phyloP scores from a whole-genome alignment of 2,888 invertebrate species.

The Drosophila dives region DNA sequence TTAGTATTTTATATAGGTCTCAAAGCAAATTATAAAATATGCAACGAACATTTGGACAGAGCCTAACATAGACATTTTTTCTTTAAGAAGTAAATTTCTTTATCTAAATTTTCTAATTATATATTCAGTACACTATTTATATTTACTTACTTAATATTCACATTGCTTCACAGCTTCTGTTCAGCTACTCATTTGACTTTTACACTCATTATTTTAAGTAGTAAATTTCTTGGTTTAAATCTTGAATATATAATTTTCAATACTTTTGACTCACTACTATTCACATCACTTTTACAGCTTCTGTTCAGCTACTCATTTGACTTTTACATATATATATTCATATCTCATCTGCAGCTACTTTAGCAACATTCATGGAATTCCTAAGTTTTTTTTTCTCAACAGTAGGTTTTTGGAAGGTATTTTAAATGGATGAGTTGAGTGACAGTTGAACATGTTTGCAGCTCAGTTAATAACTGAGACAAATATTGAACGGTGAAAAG shows the following conservation, averaged over 20 bases:
- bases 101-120: neutral
- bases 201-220: too few species aligned
- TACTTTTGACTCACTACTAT: neutral
- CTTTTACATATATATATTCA: neutral
- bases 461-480: slow-evolving; percentile 48
- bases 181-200: neutral
- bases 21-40: neutral
- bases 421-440: slow-evolving; percentile 23
- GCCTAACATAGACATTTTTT: too few species aligned
- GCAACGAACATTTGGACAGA: neutral
- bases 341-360: neutral
- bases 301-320: slow-evolving; percentile 2
- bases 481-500: slow-evolving; percentile 40
- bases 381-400: neutral
- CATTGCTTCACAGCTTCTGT: slow-evolving; percentile 14
- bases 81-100: neutral
- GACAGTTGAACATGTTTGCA: slow-evolving; percentile 34
- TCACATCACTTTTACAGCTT: slow-evolving; percentile 5
- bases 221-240: accelerated
- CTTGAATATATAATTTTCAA: neutral
- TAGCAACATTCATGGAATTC: slow-evolving; percentile 8
- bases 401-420: neutral
- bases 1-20: neutral
- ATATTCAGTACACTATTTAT: neutral
- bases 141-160: neutral